Conservation (phyloP, 2,888 invertebrate species). For the Yponomeuta evonymella region DNA sequence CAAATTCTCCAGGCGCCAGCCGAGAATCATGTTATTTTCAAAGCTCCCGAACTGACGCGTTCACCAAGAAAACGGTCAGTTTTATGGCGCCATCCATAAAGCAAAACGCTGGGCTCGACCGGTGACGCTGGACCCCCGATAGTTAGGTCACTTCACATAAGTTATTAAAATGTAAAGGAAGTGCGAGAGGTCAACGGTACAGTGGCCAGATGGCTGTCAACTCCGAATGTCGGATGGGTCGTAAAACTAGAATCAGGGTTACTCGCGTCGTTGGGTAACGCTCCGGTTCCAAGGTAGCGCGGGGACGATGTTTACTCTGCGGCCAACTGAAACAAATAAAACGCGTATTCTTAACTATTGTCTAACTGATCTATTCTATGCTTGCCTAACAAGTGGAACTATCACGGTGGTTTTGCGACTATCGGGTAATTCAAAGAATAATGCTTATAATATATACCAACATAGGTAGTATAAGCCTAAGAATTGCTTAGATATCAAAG, state of each 20-base stretch:
- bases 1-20: neutral
- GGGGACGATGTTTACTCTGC: conserved; percentile 19
- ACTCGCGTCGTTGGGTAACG: conserved; percentile 19
- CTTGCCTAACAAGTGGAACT: no score
- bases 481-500: no score
- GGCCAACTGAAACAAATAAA: conserved; percentile 5
- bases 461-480: no score
- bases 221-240: conserved; percentile 30
- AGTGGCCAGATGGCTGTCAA: conserved; percentile 16
- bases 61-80: neutral
- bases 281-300: conserved; percentile 29
- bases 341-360: neutral
- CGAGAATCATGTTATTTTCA: neutral
- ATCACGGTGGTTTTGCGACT: no score
- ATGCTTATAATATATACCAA: no score
- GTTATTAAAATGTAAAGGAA: neutral
- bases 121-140: neutral
- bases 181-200: conserved; percentile 9
- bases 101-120: conserved; percentile 5
- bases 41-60: neutral
- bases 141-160: neutral
- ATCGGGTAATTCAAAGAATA: no score
- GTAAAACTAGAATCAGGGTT: conserved; percentile 39
- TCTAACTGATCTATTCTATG: neutral
- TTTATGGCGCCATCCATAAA: conserved; percentile 11